A percentile compares a stretch with the other conserved stretches of the same genome.
Conservation (phyloP, 2,888 invertebrate genomes). For the Campopleginae sp. region DNA sequence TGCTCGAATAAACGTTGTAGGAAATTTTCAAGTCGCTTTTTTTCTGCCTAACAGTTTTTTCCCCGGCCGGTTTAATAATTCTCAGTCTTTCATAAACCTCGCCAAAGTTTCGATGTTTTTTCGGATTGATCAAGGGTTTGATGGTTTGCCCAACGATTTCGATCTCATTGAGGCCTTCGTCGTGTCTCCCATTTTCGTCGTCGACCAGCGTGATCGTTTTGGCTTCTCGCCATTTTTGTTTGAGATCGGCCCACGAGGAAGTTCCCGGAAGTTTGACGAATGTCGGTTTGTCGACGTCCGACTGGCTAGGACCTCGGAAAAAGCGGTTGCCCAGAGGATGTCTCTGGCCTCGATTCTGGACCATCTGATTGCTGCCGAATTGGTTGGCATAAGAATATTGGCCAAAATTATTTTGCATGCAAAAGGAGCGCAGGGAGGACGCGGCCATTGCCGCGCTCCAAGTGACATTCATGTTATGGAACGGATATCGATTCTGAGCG, state of each 20-base stretch:
- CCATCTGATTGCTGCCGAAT: slow-evolving; percentile 34
- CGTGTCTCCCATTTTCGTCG: slow-evolving; percentile 73
- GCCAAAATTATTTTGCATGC: slow-evolving; percentile 69
- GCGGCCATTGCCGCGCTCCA: slow-evolving; percentile 57
- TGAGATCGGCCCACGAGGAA: slow-evolving; percentile 79
- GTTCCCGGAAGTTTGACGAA: slow-evolving; percentile 75
- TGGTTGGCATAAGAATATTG: slow-evolving; percentile 68
- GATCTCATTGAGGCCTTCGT: slow-evolving; percentile 75
- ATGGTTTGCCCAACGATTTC: slow-evolving; percentile 77
- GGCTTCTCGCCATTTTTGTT: slow-evolving; percentile 80
- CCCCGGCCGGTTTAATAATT: slow-evolving; percentile 80
- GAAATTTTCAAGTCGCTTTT: slow-evolving; percentile 78
- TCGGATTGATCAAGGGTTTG: slow-evolving; percentile 76
- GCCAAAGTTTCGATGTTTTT: slow-evolving; percentile 72
- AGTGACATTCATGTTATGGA: slow-evolving; percentile 60
- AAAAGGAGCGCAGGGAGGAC: slow-evolving; percentile 57
- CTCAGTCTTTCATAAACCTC: slow-evolving; percentile 79
- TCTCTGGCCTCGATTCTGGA: slow-evolving; percentile 35
- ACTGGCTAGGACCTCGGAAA: slow-evolving; percentile 8
- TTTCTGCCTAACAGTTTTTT: slow-evolving; percentile 76
- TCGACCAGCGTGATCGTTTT: slow-evolving; percentile 82
- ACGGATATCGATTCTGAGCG: slow-evolving; percentile 57
- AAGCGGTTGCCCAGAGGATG: slow-evolving; percentile 22
- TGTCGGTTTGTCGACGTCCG: too few species aligned
- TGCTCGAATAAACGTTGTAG: slow-evolving; percentile 79